phyloP scores from a whole-genome alignment of 2,797 vertebrate genomes.

The Gymnocypris eckloni region DNA sequence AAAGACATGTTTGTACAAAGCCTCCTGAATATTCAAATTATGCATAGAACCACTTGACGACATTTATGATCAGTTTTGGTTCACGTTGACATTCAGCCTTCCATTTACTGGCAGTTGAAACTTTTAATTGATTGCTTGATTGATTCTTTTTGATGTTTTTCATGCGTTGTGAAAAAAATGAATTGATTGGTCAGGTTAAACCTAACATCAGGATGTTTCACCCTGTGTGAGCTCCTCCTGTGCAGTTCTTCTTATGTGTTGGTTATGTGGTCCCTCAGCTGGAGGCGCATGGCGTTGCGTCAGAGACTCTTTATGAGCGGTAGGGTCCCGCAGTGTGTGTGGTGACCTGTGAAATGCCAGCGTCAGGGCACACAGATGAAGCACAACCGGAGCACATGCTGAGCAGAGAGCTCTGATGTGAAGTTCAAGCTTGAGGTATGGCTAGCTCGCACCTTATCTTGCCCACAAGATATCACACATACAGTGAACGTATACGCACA shows the following conservation, averaged over 20 bases:
- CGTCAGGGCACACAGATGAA: slow-evolving; percentile 53
- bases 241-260: slow-evolving; percentile 36
- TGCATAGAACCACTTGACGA: neutral
- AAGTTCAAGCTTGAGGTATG: slow-evolving; percentile 59
- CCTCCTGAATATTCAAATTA: neutral
- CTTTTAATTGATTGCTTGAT: slow-evolving; percentile 38
- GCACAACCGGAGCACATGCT: slow-evolving; percentile 56
- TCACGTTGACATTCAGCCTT: slow-evolving; percentile 1
- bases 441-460: slow-evolving; percentile 42
- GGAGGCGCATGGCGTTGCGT: slow-evolving; percentile 49
- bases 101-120: neutral
- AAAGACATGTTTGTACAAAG: neutral
- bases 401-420: slow-evolving; percentile 61
- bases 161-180: slow-evolving; percentile 23
- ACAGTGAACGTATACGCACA: neutral
- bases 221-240: slow-evolving; percentile 29
- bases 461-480: slow-evolving; percentile 32
- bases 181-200: slow-evolving; percentile 43
- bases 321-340: slow-evolving; percentile 45
- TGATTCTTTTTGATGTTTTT: slow-evolving; percentile 31
- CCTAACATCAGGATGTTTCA: slow-evolving; percentile 2
- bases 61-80: neutral
- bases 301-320: slow-evolving; percentile 58
- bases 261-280: slow-evolving; percentile 44
- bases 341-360: slow-evolving; percentile 62